Percentiles rank a stretch among this genome's conserved stretches.
These are phyloP conservation scores for Hirundo rustica DNA, from an alignment of 2,797 vertebrate species.

Conservation along the genomic window DNA sequence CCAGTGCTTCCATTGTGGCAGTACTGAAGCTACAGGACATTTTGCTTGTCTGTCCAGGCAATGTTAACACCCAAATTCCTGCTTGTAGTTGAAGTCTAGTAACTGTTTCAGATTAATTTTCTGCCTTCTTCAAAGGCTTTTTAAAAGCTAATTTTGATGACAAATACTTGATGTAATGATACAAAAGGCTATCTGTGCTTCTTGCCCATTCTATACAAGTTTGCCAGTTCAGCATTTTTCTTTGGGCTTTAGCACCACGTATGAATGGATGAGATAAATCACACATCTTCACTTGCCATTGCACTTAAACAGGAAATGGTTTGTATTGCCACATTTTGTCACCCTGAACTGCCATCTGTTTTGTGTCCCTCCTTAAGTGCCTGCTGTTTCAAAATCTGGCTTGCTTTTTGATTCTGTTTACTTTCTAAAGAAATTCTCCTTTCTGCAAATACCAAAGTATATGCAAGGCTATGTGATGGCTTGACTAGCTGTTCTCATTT, in stretches of 20 bases:
- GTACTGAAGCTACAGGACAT: background rate
- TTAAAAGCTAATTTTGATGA: background rate
- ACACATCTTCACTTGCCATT: background rate
- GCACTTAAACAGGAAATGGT: background rate
- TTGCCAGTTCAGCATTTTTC: background rate
- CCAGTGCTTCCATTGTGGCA: background rate
- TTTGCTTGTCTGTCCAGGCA: background rate
- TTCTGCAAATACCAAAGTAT: background rate
- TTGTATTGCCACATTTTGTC: background rate
- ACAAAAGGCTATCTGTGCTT: background rate
- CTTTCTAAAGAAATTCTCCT: background rate
- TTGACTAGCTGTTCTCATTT: background rate
- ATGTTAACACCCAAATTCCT: background rate
- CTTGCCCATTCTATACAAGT: background rate
- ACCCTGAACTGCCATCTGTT: background rate
- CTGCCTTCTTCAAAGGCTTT: background rate
- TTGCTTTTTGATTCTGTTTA: background rate
- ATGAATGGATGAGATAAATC: background rate
- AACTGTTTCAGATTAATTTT: background rate
- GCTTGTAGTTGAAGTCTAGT: background rate
- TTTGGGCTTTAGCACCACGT: fast-evolving
- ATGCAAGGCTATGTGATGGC: background rate
- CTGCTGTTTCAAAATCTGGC: background rate
- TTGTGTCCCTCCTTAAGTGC: background rate
- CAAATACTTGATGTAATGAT: background rate